Percentiles rank a stretch among this genome's conserved stretches.
phyloP scores from a whole-genome alignment of 2,113 vertebrate species.

The Microtus ochrogaster region DNA sequence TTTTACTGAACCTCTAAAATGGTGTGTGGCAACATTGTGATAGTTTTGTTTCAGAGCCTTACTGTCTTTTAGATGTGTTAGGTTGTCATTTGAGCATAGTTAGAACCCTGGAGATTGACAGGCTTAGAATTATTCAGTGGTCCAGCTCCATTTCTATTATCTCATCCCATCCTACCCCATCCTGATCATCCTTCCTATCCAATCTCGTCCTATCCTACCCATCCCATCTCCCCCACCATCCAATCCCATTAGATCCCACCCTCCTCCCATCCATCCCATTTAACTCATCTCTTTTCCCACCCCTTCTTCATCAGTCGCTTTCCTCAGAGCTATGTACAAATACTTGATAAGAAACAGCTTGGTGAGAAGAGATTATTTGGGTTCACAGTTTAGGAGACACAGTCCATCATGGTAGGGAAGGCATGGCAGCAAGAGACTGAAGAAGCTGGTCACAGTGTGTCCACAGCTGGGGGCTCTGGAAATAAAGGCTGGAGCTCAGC shows the following conservation, averaged over 20 bases:
- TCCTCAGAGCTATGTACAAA: neutral
- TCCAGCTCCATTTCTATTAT: neutral
- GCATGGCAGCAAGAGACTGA: neutral
- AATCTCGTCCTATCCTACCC: no score
- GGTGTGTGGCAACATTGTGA: neutral
- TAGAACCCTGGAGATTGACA: neutral
- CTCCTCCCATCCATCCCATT: neutral
- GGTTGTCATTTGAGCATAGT: neutral
- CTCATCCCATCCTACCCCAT: neutral
- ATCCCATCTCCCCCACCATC: neutral
- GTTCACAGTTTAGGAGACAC: neutral
- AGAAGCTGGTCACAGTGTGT: neutral
- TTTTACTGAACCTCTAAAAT: neutral
- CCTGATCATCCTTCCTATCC: neutral
- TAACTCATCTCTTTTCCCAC: no score
- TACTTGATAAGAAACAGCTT: neutral
- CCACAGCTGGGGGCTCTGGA: neutral
- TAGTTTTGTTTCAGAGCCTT: neutral
- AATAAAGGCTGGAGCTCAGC: neutral
- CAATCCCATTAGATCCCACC: no score
- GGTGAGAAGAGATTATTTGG: neutral
- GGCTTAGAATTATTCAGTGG: neutral
- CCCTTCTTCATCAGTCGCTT: neutral
- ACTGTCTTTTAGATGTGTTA: neutral
- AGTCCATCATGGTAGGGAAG: neutral